phyloP scores from a whole-genome alignment of 2,888 invertebrate species.

The Temnothorax rugatulus region DNA sequence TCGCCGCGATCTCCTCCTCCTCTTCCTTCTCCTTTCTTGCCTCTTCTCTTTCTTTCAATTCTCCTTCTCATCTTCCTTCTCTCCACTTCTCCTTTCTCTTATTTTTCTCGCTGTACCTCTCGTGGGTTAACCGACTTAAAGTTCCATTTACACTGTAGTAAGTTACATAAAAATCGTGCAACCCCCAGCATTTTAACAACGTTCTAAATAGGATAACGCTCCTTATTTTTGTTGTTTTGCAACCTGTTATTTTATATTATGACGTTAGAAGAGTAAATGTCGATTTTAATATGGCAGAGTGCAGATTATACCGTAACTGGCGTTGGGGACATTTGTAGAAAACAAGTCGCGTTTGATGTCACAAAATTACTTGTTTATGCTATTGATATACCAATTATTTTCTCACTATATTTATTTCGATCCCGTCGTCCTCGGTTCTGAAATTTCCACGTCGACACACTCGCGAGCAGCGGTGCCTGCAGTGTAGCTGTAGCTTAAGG shows the following conservation, averaged over 20 bases:
- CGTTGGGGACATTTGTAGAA: not conserved
- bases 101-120: constrained; percentile 65
- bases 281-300: not conserved
- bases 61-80: constrained; percentile 41
- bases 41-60: constrained; percentile 39
- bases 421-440: not conserved
- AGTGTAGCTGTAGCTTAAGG: constrained; percentile 56
- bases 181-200: too few relatives aligned
- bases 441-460: constrained; percentile 36
- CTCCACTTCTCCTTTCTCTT: constrained; percentile 45
- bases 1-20: constrained; percentile 52
- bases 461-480: constrained; percentile 38
- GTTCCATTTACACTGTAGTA: constrained; percentile 59
- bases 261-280: not conserved
- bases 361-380: not conserved
- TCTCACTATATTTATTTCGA: not conserved
- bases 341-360: not conserved
- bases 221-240: not conserved
- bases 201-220: not conserved
- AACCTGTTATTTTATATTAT: not conserved
- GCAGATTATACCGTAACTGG: not conserved
- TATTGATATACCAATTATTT: not conserved
- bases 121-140: constrained; percentile 51
- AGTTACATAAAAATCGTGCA: not conserved
- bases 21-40: constrained; percentile 40